A percentile compares a stretch with the other conserved stretches of the same genome.
These are phyloP conservation scores for Dryococelus australis DNA, from an alignment of 2,888 invertebrate species.

Conservation along the genomic window DNA sequence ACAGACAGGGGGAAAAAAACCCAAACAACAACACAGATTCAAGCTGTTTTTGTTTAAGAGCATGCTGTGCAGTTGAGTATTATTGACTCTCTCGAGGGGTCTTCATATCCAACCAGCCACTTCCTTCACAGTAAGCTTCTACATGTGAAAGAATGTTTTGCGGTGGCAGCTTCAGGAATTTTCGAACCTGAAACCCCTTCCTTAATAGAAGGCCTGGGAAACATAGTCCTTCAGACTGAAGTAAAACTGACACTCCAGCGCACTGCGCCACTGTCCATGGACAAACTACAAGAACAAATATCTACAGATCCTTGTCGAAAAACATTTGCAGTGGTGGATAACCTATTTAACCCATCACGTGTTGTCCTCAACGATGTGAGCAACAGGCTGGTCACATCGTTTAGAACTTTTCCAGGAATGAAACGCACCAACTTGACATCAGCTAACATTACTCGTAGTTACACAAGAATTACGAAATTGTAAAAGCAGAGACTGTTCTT, in stretches of 20 bases:
- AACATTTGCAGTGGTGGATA: slow-evolving; percentile 10
- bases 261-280: background rate
- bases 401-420: too few relatives aligned
- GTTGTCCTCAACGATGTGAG: background rate
- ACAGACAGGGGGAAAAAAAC: too few relatives aligned
- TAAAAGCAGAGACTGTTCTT: background rate
- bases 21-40: slow-evolving; percentile 2
- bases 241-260: too few relatives aligned
- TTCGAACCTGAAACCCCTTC: too few relatives aligned
- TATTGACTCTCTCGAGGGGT: background rate
- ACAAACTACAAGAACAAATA: background rate
- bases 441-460: too few relatives aligned
- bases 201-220: background rate
- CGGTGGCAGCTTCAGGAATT: too few relatives aligned
- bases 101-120: background rate
- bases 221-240: too few relatives aligned
- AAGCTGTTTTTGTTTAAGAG: background rate
- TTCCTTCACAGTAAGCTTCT: too few relatives aligned
- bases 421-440: too few relatives aligned
- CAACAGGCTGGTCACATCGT: background rate
- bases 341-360: background rate
- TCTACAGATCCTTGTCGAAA: background rate
- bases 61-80: background rate
- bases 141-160: too few relatives aligned
- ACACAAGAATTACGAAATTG: background rate